Percentiles rank a stretch among this genome's conserved stretches.
Conservation (phyloP, 2,797 vertebrate species). For the Scarus forsteni region DNA sequence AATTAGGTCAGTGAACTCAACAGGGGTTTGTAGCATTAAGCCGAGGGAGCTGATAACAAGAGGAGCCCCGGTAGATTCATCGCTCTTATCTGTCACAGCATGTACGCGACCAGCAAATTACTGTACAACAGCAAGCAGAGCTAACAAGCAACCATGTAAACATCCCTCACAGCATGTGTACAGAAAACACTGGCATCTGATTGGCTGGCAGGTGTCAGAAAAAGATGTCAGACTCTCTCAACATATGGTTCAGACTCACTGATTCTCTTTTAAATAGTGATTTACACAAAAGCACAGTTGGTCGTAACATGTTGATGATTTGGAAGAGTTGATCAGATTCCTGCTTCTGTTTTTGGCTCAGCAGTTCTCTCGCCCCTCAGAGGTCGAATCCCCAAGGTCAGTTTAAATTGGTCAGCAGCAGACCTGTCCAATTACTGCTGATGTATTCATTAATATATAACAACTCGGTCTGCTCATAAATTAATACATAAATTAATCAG, state of each 20-base stretch:
- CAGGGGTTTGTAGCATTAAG: constrained; percentile 15
- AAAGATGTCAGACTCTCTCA: background rate
- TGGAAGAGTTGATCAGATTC: constrained; percentile 3
- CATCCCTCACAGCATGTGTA: background rate
- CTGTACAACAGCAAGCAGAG: background rate
- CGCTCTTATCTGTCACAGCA: constrained; percentile 12
- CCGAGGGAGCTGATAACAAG: constrained; percentile 9
- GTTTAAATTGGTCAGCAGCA: constrained; percentile 16
- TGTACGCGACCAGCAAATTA: background rate
- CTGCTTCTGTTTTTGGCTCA: background rate
- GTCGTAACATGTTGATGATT: background rate
- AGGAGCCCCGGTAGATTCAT: background rate
- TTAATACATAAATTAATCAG: constrained; percentile 4
- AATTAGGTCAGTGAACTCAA: constrained; percentile 45
- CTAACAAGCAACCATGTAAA: constrained; percentile 4
- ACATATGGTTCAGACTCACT: constrained; percentile 2
- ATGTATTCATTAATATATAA: constrained; percentile 1
- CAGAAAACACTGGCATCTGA: background rate
- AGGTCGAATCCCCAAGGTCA: constrained; percentile 20
- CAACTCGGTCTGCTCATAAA: background rate
- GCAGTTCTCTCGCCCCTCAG: background rate
- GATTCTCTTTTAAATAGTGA: constrained; percentile 5
- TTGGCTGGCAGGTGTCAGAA: constrained; percentile 2
- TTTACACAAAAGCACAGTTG: constrained; percentile 2
- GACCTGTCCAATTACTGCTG: background rate